Conservation (phyloP, 2,888 invertebrate species). For the Scaeva pyrastri region DNA sequence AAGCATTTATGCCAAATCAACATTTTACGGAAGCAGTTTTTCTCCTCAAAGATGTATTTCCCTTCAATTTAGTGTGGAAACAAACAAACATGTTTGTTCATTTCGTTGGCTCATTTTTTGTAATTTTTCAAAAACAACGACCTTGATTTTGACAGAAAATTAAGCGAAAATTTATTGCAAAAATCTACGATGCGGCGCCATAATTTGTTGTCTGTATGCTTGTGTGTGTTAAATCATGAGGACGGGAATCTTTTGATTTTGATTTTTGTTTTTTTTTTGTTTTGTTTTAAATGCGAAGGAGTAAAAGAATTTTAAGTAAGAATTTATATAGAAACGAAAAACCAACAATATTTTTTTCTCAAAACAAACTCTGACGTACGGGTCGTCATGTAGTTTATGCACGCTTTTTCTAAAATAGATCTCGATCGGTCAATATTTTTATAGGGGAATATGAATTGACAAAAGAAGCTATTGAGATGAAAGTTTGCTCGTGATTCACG, state of each 20-base stretch:
- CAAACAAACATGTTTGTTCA: conserved; percentile 40
- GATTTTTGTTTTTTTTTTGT: conserved; percentile 19
- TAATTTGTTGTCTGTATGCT: conserved; percentile 12
- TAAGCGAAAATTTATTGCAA: conserved; percentile 41
- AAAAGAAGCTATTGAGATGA: not conserved
- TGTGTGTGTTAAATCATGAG: not conserved
- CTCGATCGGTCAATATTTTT: conserved; percentile 18
- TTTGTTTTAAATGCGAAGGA: conserved; percentile 24
- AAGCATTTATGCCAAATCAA: conserved; percentile 23
- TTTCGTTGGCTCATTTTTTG: conserved; percentile 30
- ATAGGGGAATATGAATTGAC: conserved; percentile 3
- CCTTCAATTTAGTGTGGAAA: conserved; percentile 33
- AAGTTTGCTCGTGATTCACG: conserved; percentile 1
- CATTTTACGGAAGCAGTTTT: conserved; percentile 39
- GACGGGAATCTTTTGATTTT: conserved; percentile 1
- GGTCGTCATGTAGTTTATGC: conserved; percentile 15
- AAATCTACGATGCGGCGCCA: conserved; percentile 44
- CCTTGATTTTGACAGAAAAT: conserved; percentile 55
- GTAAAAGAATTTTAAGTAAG: conserved; percentile 5
- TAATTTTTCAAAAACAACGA: conserved; percentile 36
- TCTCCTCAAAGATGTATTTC: conserved; percentile 15
- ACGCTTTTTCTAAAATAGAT: conserved; percentile 46
- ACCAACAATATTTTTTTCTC: conserved; percentile 29
- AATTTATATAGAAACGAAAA: conserved; percentile 9
- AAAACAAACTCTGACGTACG: conserved; percentile 48